Base-by-base conservation (phyloP, 2,113 vertebrate species). In the Sinocyclocheilus grahami region DNA sequence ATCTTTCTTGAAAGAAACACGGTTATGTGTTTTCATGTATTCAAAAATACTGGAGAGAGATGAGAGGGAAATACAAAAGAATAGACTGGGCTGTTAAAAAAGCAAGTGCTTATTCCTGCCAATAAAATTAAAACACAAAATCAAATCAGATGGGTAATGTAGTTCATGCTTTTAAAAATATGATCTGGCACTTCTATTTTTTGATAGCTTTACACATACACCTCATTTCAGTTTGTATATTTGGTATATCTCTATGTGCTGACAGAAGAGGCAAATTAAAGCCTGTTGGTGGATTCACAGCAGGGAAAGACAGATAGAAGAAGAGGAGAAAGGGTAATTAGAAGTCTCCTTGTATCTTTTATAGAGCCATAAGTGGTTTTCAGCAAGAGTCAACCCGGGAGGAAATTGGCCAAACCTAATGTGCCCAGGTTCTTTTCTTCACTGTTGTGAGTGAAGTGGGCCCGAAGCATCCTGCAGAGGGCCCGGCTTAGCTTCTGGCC, bases 311-410 rank as follows among this genome's bases (percentile, higher is more conserved):
- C 42, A 84, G 72, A 71, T 51, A 65, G 60, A 60, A 53, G 58
- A 53, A n/a, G 13, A 71, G 63, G 58, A 85, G 81, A 78, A 84
- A 80, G 78, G 65, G 58, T 89, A 91, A 91, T 91, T 90, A 92
- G 82, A 90, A 90, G 90, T 80, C 58, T 89, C 77, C 83, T 85
- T 78, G 82, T 87, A 76, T 90, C 88, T 92, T 91, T 92, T 91
- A 92, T 90, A 87, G 90, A 82, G 83, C 82, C 84, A 89, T 89
- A 89, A 92, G 90, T 81, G 86, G 89, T 89, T 90, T 84, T 11
- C 72, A 89, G 87, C 82, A 86, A 78, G 75, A 88, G 90, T 84
- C 53, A 48, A 82, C 75, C 79, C 51, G 9, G 78, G 84, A 89
- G 89, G 90, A 92, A 91, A 88, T 88, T 78, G 86, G 63, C 84